phyloP scores from a whole-genome alignment of 1,140 invertebrate species.

The Lordiphosa clarofinis region DNA sequence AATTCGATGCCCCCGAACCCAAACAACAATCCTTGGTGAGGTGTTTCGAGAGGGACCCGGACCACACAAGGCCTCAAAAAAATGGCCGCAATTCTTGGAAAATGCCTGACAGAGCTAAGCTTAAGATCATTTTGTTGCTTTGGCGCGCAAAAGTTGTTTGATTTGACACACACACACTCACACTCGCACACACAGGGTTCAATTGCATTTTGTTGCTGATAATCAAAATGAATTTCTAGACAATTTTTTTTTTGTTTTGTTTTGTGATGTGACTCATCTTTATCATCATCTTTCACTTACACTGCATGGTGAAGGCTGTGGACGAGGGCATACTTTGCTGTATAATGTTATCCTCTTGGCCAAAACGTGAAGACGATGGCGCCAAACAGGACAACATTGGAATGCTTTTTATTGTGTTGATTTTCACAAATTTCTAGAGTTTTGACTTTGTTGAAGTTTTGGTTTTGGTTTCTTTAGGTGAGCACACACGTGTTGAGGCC shows the following conservation, averaged over 20 bases:
- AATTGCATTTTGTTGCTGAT: conserved; percentile 63
- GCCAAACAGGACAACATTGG: conserved; percentile 80
- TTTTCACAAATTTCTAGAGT: conserved; percentile 25
- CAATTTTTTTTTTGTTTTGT: conserved; percentile 16
- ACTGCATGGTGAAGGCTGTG: conserved; percentile 79
- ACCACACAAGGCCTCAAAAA: conserved; percentile 55
- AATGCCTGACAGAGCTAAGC: conserved; percentile 29
- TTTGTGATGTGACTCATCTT: conserved; percentile 32
- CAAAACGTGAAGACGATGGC: conserved; percentile 79
- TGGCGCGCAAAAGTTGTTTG: conserved; percentile 61
- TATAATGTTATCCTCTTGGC: conserved; percentile 79
- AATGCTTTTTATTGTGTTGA: conserved; percentile 63
- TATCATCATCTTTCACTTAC: conserved; percentile 55
- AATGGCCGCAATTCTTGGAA: conserved; percentile 43
- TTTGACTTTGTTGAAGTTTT: conserved; percentile 15
- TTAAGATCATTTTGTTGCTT: conserved; percentile 34
- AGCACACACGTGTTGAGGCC: conserved; percentile 56
- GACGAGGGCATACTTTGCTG: conserved; percentile 79
- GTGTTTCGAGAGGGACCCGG: conserved; percentile 28
- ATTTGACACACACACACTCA: conserved; percentile 22
- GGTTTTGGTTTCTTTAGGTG: conserved; percentile 19
- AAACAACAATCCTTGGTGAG: conserved; percentile 22
- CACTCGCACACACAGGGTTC: conserved; percentile 26
- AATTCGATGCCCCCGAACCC: conserved; percentile 26
- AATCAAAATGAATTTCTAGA: conserved; percentile 45